Evolutionary conservation across 37 sponge, comb jelly and placozoan species (phyloP).

Genomic region (Haliclona indistincta): DNA sequence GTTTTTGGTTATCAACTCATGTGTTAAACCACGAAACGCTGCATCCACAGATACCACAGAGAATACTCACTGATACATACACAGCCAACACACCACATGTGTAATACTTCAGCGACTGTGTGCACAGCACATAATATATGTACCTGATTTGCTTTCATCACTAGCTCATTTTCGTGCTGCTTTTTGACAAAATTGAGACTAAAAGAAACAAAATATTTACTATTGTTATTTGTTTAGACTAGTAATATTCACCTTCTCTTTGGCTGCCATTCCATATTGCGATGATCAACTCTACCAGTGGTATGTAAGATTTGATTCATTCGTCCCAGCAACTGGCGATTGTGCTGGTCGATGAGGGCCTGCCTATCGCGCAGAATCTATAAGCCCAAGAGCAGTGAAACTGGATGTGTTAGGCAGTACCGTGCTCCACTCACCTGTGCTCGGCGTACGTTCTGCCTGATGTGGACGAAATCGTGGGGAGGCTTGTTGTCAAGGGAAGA

Average conservation of each 20-base stretch:
- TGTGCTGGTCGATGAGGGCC: conserved; percentile 50
- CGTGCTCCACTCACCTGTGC: conserved; percentile 37
- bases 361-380: conserved; percentile 62
- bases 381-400: background rate
- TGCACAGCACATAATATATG: background rate
- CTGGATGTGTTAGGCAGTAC: too few species aligned
- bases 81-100: too few species aligned
- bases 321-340: conserved; percentile 55
- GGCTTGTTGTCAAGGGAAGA: conserved; percentile 64
- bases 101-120: too few species aligned
- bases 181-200: conserved; percentile 56
- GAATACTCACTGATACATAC: too few species aligned
- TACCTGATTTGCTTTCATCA: conserved; percentile 58
- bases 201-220: conserved; percentile 4
- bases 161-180: conserved; percentile 31
- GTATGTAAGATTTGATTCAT: conserved; percentile 82
- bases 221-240: background rate
- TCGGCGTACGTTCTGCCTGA: conserved; percentile 67
- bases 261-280: conserved; percentile 65
- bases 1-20: too few species aligned
- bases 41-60: too few species aligned
- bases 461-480: conserved; percentile 66
- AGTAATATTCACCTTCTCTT: conserved; percentile 54
- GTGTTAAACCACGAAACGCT: too few species aligned
- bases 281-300: conserved; percentile 79